Base-by-base conservation (phyloP, 2,888 invertebrate species). In the Hemithea aestivaria region DNA sequence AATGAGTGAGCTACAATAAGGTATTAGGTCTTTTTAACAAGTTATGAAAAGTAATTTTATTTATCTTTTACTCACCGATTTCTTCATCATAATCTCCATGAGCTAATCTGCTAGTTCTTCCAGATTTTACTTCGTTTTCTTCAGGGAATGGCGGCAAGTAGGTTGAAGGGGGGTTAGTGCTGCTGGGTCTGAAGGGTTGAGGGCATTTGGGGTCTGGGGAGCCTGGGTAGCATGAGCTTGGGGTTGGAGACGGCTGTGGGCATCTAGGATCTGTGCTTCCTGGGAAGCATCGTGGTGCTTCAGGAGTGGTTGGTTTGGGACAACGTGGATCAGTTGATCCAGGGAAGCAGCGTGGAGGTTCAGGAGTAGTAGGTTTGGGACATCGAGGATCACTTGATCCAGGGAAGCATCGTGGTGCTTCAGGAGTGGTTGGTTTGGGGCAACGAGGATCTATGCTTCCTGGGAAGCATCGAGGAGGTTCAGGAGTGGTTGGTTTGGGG, bases 81-180 rank as follows among this genome's bases (percentile, higher is more conserved):
- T 73, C 66, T 22, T 61, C 59, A 43, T 73, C 39, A 2, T 73
- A 73, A 24, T 79, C 80, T 25, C 76, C 73, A 6, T 70, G 46
- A 43, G 58, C 73, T 32, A 74, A 52, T 61, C 71, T 73, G 34
- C 72, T 67, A 7, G 55, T 45, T 44, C 75, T 66, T 8, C 55
- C 45, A 3, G 77, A 60, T 40, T 70, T 70, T 1, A 83, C 55
- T 66, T 84, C 82, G 53, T 85, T 84, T 46, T 75, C 80, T 35
- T 63, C 62, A 0, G 82, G 78, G 53, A 82, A 79, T 7, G 88
- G 88, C 4, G 88, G 87, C 20, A 88, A 64, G 47, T 88, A 88
- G 6, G 84, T 83, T 1, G 81, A 71, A 41, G 87, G 77, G 46
- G 88, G 74, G 47, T 79, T 76, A 16, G 80, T 73, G 53, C 83